Conservation (phyloP, 2,113 vertebrate genomes). For the Perccottus glenii region DNA sequence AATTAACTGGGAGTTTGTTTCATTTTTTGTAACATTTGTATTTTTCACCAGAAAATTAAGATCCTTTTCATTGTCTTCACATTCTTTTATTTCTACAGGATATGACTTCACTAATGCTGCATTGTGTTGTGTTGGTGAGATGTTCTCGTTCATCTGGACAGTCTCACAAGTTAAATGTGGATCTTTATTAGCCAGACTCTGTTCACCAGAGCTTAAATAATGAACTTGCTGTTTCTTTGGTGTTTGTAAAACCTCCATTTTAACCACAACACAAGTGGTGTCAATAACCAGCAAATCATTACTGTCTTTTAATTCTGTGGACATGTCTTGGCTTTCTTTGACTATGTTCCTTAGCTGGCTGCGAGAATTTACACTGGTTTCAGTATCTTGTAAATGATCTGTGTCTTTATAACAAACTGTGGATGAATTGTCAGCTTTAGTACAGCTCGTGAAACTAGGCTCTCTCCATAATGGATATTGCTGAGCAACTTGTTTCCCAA, state of each 20-base stretch:
- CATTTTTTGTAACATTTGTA: constrained; percentile 5
- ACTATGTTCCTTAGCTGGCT: constrained; percentile 29
- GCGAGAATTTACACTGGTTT: background rate
- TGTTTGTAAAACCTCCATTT: constrained; percentile 82
- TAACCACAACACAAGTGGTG: constrained; percentile 87
- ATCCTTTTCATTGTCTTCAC: background rate
- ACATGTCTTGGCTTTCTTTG: constrained; percentile 23
- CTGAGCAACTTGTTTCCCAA: constrained; percentile 16
- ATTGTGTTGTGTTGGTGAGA: constrained; percentile 14
- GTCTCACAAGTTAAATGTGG: background rate
- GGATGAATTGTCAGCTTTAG: constrained; percentile 27
- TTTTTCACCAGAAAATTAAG: constrained; percentile 17
- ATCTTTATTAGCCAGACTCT: constrained; percentile 18
- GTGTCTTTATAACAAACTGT: constrained; percentile 17
- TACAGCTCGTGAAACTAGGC: constrained; percentile 57
- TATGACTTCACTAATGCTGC: constrained; percentile 1
- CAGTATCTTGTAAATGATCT: background rate
- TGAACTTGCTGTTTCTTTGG: constrained; percentile 80
- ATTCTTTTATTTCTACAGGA: constrained; percentile 12
- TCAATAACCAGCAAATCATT: constrained; percentile 84
- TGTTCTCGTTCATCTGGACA: constrained; percentile 22
- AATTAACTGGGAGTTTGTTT: background rate
- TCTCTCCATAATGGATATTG: constrained; percentile 78
- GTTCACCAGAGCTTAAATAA: constrained; percentile 47
- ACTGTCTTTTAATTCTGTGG: constrained; percentile 32